phyloP scores from a whole-genome alignment of 2,888 invertebrate species.

The Brachylomia viminalis region DNA sequence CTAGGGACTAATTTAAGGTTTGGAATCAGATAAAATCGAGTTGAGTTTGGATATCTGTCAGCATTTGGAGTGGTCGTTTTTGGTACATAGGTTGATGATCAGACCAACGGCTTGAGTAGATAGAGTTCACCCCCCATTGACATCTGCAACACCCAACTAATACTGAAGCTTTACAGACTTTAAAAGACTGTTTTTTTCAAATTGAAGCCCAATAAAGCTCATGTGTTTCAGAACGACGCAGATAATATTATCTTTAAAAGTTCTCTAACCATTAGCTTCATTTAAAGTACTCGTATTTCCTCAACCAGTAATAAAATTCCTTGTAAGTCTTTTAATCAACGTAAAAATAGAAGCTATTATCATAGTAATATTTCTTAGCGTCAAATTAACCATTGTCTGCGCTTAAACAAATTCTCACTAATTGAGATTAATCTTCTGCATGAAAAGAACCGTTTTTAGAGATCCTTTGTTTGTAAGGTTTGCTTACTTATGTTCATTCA shows the following conservation, averaged over 20 bases:
- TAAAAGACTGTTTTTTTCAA: not conserved
- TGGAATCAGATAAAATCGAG: too few relatives aligned
- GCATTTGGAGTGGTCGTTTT: too few relatives aligned
- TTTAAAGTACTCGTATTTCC: slow-evolving; percentile 3
- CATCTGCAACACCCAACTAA: not conserved
- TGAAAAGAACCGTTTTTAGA: slow-evolving; percentile 47
- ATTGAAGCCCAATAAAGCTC: not conserved
- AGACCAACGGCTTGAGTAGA: not conserved
- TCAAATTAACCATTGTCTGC: slow-evolving; percentile 62
- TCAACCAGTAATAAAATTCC: slow-evolving; percentile 34
- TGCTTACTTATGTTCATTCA: slow-evolving; percentile 14
- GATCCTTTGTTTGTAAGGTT: slow-evolving; percentile 30
- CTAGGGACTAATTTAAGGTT: too few relatives aligned
- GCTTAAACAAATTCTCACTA: slow-evolving; percentile 62
- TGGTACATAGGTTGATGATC: not conserved
- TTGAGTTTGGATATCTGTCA: not conserved
- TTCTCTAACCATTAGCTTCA: not conserved
- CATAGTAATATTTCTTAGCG: slow-evolving; percentile 32
- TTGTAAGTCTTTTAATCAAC: slow-evolving; percentile 40
- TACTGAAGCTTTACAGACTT: not conserved
- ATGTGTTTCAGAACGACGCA: not conserved
- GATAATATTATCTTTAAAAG: not conserved
- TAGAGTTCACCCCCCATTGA: not conserved
- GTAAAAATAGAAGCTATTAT: slow-evolving; percentile 15
- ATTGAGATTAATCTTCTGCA: slow-evolving; percentile 53